Conservation (phyloP, 2,113 vertebrate genomes). For the Actenoides hombroni region DNA sequence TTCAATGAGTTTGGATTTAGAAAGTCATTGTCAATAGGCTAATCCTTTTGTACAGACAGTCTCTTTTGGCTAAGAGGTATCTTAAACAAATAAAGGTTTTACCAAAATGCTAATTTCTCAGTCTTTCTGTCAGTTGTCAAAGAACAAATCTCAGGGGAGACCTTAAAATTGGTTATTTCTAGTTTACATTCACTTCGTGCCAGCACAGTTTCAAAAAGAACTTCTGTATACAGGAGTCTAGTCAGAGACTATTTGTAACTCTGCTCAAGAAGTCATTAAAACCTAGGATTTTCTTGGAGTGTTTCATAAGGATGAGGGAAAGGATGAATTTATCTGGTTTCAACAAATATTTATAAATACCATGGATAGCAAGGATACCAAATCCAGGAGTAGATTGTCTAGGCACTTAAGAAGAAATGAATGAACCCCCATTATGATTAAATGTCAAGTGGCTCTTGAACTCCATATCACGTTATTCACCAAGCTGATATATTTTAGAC, state of each 20-base stretch:
- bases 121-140: slow-evolving; percentile 69
- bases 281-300: slow-evolving; percentile 50
- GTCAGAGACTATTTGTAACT: slow-evolving; percentile 62
- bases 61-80: slow-evolving; percentile 74
- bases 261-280: slow-evolving; percentile 66
- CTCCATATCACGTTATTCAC: neutral
- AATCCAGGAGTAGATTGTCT: slow-evolving; percentile 2
- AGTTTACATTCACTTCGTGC: slow-evolving; percentile 68
- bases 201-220: slow-evolving; percentile 65
- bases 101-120: slow-evolving; percentile 78
- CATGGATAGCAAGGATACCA: neutral
- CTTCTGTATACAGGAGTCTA: slow-evolving; percentile 56
- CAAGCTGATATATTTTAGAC: neutral
- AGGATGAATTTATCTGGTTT: slow-evolving; percentile 21
- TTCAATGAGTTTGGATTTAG: slow-evolving; percentile 76
- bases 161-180: slow-evolving; percentile 70
- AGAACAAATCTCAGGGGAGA: slow-evolving; percentile 63
- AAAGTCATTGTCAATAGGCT: slow-evolving; percentile 82
- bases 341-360: slow-evolving; percentile 58
- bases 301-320: slow-evolving; percentile 14
- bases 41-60: slow-evolving; percentile 77
- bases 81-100: slow-evolving; percentile 78
- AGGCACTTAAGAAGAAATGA: slow-evolving; percentile 5
- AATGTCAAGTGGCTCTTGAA: slow-evolving; percentile 38
- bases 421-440: neutral